Percentiles rank a stretch among this genome's conserved stretches.
These are phyloP conservation scores for Gastracanthus pulcherrimus DNA, from an alignment of 2,888 invertebrate genomes.

Conservation along the genomic window DNA sequence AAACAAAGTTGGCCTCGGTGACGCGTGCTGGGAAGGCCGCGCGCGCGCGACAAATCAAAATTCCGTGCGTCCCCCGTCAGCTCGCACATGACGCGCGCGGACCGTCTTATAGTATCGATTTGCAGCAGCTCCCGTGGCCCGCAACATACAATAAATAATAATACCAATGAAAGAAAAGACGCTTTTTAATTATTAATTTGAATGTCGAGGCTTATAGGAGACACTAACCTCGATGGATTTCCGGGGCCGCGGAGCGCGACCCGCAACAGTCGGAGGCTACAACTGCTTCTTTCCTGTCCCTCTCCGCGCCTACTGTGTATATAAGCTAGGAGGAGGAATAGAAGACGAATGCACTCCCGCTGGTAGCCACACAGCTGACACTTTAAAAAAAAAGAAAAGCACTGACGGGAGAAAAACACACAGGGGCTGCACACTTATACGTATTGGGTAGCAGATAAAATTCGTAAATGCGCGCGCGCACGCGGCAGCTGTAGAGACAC, in stretches of 20 bases:
- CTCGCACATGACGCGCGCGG: too few species aligned
- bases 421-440: neutral
- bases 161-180: too few species aligned
- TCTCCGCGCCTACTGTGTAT: neutral
- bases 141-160: neutral
- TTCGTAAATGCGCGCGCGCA: neutral
- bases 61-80: neutral
- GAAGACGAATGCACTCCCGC: too few species aligned
- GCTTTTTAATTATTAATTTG: neutral
- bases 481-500: neutral
- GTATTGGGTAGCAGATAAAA: neutral
- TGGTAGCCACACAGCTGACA: neutral
- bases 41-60: neutral
- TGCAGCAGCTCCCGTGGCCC: neutral
- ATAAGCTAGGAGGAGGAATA: too few species aligned
- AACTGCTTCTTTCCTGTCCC: neutral
- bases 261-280: neutral
- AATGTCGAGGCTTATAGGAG: too few species aligned
- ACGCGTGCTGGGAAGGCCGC: neutral
- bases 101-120: too few species aligned
- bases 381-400: too few species aligned
- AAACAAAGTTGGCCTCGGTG: neutral
- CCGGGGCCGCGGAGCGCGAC: neutral
- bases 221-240: conserved; percentile 3
- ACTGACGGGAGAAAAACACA: neutral